Conservation (phyloP, 2,888 invertebrate species). For the Parnassius apollo region DNA sequence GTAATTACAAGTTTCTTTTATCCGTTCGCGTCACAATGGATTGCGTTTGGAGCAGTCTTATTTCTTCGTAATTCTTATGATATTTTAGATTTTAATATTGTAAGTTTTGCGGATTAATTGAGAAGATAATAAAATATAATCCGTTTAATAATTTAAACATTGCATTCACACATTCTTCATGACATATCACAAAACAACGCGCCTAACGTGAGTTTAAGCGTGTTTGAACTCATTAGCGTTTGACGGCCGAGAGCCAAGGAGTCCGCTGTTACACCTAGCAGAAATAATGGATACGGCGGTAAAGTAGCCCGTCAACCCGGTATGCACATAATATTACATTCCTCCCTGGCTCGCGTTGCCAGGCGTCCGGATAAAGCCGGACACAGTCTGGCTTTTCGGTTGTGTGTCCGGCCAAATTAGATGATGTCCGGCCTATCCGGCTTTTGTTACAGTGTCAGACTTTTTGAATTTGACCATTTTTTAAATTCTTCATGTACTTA, state of each 20-base stretch:
- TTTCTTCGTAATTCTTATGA: not conserved
- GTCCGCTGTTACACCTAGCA: conserved; percentile 62
- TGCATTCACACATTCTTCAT: conserved; percentile 21
- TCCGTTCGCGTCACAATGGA: conserved; percentile 47
- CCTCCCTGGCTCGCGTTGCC: conserved; percentile 37
- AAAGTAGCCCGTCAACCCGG: conserved; percentile 51
- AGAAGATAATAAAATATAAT: not conserved
- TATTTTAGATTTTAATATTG: conserved; percentile 6
- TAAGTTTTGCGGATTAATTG: conserved; percentile 34
- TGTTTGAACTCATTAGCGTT: conserved; percentile 52
- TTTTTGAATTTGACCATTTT: no score
- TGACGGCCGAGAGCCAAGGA: conserved; percentile 44
- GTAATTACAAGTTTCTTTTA: conserved; percentile 56
- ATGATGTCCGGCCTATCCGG: no score
- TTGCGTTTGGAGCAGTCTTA: conserved; percentile 47
- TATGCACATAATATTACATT: conserved; percentile 32
- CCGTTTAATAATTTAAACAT: not conserved
- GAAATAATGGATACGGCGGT: conserved; percentile 70
- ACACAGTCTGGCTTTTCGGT: no score
- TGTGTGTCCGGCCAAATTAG: no score
- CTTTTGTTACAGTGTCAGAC: no score
- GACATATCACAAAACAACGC: no score
- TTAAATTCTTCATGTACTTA: no score
- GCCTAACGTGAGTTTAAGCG: conserved; percentile 42
- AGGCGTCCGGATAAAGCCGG: no score